Percentiles rank a stretch among this genome's conserved stretches.
Conservation (phyloP, 1,140 invertebrate genomes). For the Procambarus virginalis region DNA sequence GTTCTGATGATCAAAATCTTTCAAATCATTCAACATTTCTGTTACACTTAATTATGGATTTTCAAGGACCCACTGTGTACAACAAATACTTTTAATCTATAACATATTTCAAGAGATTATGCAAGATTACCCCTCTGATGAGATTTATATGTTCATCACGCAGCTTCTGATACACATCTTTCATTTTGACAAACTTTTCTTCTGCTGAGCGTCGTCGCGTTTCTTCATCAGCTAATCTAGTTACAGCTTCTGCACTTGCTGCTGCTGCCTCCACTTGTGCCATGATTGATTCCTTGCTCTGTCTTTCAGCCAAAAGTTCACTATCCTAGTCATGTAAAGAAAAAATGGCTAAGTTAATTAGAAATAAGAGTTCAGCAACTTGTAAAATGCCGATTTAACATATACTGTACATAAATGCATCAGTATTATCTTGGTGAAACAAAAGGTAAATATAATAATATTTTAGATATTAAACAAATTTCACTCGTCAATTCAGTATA, state of each 20-base stretch:
- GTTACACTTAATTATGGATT: too few relatives aligned
- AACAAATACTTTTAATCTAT: background rate
- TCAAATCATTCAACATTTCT: too few relatives aligned
- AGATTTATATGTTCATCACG: slow-evolving; percentile 95
- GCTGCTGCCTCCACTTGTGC: slow-evolving; percentile 68
- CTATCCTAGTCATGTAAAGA: slow-evolving; percentile 73
- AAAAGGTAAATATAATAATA: too few relatives aligned
- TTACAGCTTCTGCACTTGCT: slow-evolving; percentile 67
- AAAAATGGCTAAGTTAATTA: slow-evolving; percentile 1
- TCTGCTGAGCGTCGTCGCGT: slow-evolving; percentile 76
- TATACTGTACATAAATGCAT: too few relatives aligned
- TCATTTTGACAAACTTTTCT: slow-evolving; percentile 97
- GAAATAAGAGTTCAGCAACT: too few relatives aligned
- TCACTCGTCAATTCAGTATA: too few relatives aligned
- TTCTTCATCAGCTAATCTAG: slow-evolving; percentile 61
- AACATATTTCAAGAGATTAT: background rate
- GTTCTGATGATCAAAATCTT: too few relatives aligned
- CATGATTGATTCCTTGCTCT: slow-evolving; percentile 72
- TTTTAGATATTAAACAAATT: too few relatives aligned
- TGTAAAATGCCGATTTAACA: too few relatives aligned
- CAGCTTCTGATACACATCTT: slow-evolving; percentile 94
- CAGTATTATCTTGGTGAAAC: too few relatives aligned
- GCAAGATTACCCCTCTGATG: slow-evolving; percentile 79
- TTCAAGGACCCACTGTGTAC: too few relatives aligned
- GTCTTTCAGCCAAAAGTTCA: slow-evolving; percentile 79